Percentiles rank a stretch among this genome's conserved stretches.
Evolutionary conservation across 2,113 vertebrate species (phyloP).

Genomic region (Rhinoptilus africanus): DNA sequence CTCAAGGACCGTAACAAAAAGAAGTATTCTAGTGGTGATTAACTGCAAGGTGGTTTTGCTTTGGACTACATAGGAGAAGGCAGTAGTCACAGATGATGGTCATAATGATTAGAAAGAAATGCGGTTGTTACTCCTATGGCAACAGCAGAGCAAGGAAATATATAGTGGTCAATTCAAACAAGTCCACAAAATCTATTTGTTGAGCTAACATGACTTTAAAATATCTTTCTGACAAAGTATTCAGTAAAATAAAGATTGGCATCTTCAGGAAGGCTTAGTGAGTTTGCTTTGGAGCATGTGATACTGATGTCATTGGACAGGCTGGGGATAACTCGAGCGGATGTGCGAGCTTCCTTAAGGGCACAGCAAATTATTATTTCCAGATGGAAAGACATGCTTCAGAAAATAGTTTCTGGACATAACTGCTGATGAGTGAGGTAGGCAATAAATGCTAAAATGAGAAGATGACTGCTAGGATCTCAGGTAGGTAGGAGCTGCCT

Average conservation of each 20-base stretch:
- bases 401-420: not conserved
- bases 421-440: not conserved
- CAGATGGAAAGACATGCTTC: not conserved
- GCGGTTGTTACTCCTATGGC: not conserved
- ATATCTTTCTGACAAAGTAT: not conserved
- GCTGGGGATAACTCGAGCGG: not conserved
- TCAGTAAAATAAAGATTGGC: not conserved
- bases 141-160: not conserved
- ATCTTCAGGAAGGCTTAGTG: not conserved
- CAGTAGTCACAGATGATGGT: not conserved
- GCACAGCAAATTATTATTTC: not conserved
- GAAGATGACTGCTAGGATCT: not conserved
- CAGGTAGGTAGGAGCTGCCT: not conserved
- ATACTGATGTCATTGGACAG: not conserved
- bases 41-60: not conserved
- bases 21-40: not conserved
- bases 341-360: not conserved
- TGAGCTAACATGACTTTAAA: not conserved
- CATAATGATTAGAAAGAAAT: not conserved
- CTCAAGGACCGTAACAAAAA: not conserved
- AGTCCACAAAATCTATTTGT: not conserved
- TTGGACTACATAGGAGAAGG: not conserved
- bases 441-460: not conserved
- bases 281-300: constrained; percentile 10
- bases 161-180: not conserved